Evolutionary conservation across 1,140 invertebrate genomes (phyloP), one percentile per base, ranked within the genome.

Genomic region (Orius insidiosus): DNA sequence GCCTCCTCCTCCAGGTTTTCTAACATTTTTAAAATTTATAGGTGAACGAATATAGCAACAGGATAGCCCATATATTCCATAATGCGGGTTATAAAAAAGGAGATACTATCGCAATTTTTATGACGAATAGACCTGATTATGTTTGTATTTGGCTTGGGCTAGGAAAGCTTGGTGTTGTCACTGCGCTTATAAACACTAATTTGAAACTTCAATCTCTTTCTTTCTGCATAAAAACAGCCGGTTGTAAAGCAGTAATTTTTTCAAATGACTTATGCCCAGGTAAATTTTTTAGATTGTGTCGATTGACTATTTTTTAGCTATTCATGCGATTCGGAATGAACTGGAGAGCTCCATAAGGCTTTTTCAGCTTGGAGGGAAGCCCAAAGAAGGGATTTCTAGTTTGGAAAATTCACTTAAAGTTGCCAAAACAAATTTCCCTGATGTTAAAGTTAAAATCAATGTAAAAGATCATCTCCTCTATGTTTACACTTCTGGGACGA

Each of bases 401-500:
- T 16, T 40, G 11, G 38, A 40, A 18, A 40, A 18, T 16, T 40
- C 38, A 6, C 16, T 40, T 4, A 10, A 10, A 16, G 11, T 15
- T 15, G 38, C 38, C 9, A 15, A 13, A 18, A 16, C 13, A 5
- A 10, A 10, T 10, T 40, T 40, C 14, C 9, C 13, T 10, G 11
- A 10, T 10, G 9, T 16, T 10, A 24, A 24, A 24, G 38, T 15
- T 15, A 58, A 58, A 45, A 59, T 61, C 10, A 57, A 59, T 5
- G 64, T 59, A 43, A 58, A 54, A 49, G 77, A 83, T 56, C 72
- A 71, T 52, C 50, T 83, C 5, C 56, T 81, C 38, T 85, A 95
- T 59, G 85, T 96, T 11, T 95, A 86, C 59, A 95, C 90, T 1
- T 93, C 87, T 45, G 92, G 89, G 10, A 96, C 89, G 0, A 94